Evolutionary conservation across 2,888 invertebrate genomes (phyloP).

Genomic region (Zaprionus bogoriensis): DNA sequence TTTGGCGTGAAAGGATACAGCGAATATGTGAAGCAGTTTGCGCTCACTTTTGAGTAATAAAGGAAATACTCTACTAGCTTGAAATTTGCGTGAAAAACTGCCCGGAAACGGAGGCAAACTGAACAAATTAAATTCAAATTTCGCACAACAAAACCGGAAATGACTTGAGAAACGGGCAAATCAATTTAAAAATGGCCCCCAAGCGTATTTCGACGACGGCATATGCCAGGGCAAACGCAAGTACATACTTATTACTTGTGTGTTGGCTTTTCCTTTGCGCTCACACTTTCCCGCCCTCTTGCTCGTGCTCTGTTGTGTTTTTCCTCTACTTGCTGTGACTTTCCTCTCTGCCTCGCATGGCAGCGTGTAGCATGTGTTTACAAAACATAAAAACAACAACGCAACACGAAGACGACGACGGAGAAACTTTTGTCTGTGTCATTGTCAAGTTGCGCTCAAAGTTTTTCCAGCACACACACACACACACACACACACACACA

Average conservation of each 20-base stretch:
- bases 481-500: background rate
- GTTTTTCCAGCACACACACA: slow-evolving; percentile 37
- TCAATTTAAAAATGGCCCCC: background rate
- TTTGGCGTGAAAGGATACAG: background rate
- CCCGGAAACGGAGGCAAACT: background rate
- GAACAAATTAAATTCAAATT: too few relatives aligned
- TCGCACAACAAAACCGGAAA: background rate
- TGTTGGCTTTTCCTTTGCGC: slow-evolving; percentile 4
- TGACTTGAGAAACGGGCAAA: background rate
- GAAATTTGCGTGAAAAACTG: too few relatives aligned
- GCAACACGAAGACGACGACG: slow-evolving; percentile 45
- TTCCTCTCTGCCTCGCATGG: slow-evolving; percentile 40
- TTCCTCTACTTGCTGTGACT: slow-evolving; percentile 35
- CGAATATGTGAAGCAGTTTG: background rate
- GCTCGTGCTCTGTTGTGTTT: background rate
- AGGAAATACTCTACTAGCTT: too few relatives aligned
- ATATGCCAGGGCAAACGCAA: background rate
- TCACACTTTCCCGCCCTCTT: background rate
- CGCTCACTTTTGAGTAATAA: background rate
- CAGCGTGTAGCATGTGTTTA: slow-evolving; percentile 58
- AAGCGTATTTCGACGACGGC: slow-evolving; percentile 31
- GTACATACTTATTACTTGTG: slow-evolving; percentile 16
- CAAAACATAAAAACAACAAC: slow-evolving; percentile 61
- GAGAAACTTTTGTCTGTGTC: slow-evolving; percentile 66
- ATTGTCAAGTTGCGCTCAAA: slow-evolving; percentile 71